These are phyloP conservation scores for Chloroclysta siterata DNA, from an alignment of 2,888 invertebrate genomes.

Conservation along the genomic window DNA sequence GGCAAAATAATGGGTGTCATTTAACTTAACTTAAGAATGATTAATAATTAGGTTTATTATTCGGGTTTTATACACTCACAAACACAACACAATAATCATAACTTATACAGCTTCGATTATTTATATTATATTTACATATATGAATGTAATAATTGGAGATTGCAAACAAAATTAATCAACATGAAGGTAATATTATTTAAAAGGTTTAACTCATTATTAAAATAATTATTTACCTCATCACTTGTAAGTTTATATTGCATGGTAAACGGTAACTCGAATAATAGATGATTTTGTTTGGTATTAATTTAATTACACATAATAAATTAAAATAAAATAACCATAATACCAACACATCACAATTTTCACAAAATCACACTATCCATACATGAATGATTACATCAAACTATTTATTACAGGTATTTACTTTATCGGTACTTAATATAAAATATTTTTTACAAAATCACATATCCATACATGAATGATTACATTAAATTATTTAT, in stretches of 20 bases:
- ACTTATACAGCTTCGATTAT: not conserved
- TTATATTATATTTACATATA: not conserved
- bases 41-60: constrained; percentile 2
- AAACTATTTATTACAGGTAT: constrained; percentile 3
- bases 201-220: too few species aligned
- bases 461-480: too few species aligned
- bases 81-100: constrained; percentile 18
- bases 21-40: constrained; percentile 26
- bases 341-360: not conserved
- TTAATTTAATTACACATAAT: constrained; percentile 8
- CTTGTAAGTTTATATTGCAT: not conserved
- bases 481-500: not conserved
- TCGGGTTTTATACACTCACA: constrained; percentile 10
- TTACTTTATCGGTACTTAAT: not conserved
- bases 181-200: too few species aligned
- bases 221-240: not conserved
- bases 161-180: not conserved
- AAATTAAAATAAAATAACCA: constrained; percentile 1
- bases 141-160: not conserved
- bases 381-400: not conserved
- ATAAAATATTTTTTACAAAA: not conserved
- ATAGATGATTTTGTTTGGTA: constrained; percentile 18
- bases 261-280: constrained; percentile 2
- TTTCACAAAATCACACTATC: not conserved
- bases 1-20: constrained; percentile 50